A percentile compares a stretch with the other conserved stretches of the same genome.
Evolutionary conservation across 2,113 vertebrate genomes (phyloP).

Genomic region (Cololabis saira): DNA sequence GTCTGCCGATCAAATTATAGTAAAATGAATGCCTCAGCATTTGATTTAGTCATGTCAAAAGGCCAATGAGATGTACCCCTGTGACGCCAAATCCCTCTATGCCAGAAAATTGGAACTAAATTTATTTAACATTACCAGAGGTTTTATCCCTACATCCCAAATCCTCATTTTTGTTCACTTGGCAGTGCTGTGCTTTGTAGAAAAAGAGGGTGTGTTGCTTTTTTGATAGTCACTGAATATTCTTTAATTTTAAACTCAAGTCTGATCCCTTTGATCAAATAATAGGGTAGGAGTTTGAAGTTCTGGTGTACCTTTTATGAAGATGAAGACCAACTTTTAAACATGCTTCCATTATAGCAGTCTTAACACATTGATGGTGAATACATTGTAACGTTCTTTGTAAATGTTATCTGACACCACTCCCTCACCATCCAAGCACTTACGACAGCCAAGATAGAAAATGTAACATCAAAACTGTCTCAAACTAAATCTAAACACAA

Average conservation of each 20-base stretch:
- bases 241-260: slow-evolving; percentile 46
- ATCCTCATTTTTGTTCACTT: slow-evolving; percentile 50
- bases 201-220: slow-evolving; percentile 46
- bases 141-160: slow-evolving; percentile 51
- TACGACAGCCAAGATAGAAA: too few relatives aligned
- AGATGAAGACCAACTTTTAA: slow-evolving; percentile 15
- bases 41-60: slow-evolving; percentile 78
- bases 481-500: too few relatives aligned
- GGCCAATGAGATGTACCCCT: slow-evolving; percentile 69
- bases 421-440: too few relatives aligned
- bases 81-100: slow-evolving; percentile 70
- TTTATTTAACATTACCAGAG: slow-evolving; percentile 67
- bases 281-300: slow-evolving; percentile 6
- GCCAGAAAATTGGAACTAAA: slow-evolving; percentile 66
- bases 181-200: slow-evolving; percentile 49
- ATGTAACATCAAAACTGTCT: too few relatives aligned
- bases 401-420: too few relatives aligned
- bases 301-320: slow-evolving; percentile 4
- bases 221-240: slow-evolving; percentile 47
- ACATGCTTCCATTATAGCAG: slow-evolving; percentile 14
- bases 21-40: slow-evolving; percentile 71
- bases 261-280: slow-evolving; percentile 30
- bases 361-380: neutral
- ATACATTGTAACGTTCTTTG: neutral
- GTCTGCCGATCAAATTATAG: slow-evolving; percentile 66